These are phyloP conservation scores for Sitta europaea DNA, from an alignment of 2,113 vertebrate species.

Conservation along the genomic window DNA sequence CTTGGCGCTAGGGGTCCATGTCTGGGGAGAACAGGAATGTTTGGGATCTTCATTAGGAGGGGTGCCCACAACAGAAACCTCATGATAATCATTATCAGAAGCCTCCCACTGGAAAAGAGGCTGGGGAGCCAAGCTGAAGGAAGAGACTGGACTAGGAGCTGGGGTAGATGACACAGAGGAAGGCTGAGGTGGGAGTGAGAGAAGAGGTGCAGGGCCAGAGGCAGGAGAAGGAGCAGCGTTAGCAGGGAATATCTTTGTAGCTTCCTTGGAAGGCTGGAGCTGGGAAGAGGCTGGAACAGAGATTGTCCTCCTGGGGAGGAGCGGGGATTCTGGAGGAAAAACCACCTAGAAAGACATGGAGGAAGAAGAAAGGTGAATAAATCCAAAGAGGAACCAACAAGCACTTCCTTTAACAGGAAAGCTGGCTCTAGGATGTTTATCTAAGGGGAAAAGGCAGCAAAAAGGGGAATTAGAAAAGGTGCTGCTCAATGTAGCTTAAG, in stretches of 20 bases:
- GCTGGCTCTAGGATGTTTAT: neutral
- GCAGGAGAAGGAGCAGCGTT: constrained; percentile 15
- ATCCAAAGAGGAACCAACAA: neutral
- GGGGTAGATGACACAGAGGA: neutral
- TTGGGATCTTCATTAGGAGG: neutral
- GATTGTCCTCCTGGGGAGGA: constrained; percentile 81
- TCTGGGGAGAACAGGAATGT: neutral
- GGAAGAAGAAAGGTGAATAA: constrained; percentile 53
- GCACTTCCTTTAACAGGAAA: neutral
- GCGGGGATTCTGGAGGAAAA: constrained; percentile 85
- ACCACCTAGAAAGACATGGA: constrained; percentile 80
- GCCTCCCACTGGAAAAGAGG: constrained; percentile 49
- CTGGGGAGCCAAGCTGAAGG: constrained; percentile 28
- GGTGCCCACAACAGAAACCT: constrained; percentile 30
- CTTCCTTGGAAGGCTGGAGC: constrained; percentile 40
- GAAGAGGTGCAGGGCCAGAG: constrained; percentile 35
- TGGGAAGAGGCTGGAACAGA: constrained; percentile 76
- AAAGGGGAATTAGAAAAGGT: neutral
- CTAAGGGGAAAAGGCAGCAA: neutral
- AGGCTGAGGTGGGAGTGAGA: constrained; percentile 62
- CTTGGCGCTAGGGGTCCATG: constrained; percentile 54
- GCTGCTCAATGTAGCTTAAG: neutral
- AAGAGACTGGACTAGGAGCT: constrained; percentile 35
- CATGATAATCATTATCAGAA: constrained; percentile 44
- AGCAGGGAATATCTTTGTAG: constrained; percentile 27